Percentiles rank a stretch among this genome's conserved stretches.
These are phyloP conservation scores for Toxotes chatareus DNA, from an alignment of 2,113 vertebrate species.

Conservation along the genomic window DNA sequence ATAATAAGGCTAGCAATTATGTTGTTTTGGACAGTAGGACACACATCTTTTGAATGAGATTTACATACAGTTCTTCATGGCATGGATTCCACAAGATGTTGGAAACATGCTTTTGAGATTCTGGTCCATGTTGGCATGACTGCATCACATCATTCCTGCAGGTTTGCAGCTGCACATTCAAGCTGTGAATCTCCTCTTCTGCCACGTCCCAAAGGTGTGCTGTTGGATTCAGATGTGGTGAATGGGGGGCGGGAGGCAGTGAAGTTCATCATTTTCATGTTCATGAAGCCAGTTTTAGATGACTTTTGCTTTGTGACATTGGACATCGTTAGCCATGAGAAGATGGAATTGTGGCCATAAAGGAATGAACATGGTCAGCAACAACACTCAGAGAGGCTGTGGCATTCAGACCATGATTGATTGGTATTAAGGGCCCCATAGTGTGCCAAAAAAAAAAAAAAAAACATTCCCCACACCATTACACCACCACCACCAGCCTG, in stretches of 20 bases:
- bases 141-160: not conserved
- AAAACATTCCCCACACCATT: not conserved
- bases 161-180: not conserved
- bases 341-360: not conserved
- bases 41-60: constrained; percentile 34
- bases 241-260: not conserved
- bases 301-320: no score
- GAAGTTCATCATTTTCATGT: not conserved
- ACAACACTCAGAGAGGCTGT: not conserved
- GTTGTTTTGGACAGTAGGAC: constrained; percentile 40
- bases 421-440: not conserved
- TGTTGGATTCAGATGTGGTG: not conserved
- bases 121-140: not conserved
- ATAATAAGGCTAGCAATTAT: not conserved
- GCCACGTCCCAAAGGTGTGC: no score
- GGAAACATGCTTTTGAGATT: not conserved
- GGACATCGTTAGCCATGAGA: not conserved
- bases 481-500: not conserved
- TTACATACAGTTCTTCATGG: not conserved
- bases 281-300: not conserved
- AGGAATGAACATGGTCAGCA: not conserved
- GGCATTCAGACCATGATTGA: not conserved
- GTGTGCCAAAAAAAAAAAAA: not conserved
- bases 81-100: not conserved
- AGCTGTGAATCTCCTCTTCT: not conserved